Evolutionary conservation across 2,113 vertebrate genomes (phyloP).

Genomic region (Lasiurus cinereus): DNA sequence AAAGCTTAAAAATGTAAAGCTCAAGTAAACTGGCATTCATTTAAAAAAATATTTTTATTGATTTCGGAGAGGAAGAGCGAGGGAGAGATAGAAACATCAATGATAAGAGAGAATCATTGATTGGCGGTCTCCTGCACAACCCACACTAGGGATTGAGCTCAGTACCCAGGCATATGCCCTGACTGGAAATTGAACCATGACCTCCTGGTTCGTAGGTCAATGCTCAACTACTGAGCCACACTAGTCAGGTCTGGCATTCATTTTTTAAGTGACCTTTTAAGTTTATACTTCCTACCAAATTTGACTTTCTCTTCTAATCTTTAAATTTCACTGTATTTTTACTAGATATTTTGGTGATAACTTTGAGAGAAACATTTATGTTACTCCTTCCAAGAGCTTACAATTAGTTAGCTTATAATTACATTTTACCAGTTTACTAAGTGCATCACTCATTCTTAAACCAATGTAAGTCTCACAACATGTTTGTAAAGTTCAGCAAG

Average conservation of each 20-base stretch:
- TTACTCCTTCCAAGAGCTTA: neutral
- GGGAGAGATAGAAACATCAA: neutral
- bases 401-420: neutral
- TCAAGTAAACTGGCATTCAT: neutral
- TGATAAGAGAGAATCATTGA: neutral
- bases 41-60: neutral
- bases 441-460: neutral
- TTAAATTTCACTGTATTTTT: slow-evolving; percentile 46
- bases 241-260: neutral
- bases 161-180: neutral
- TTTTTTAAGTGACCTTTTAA: slow-evolving; percentile 24
- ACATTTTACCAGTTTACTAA: neutral
- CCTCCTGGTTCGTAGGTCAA: neutral
- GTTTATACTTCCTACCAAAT: neutral
- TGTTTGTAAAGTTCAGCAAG: neutral
- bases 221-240: neutral
- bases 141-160: neutral
- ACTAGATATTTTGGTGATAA: neutral
- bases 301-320: slow-evolving; percentile 12
- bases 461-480: neutral
- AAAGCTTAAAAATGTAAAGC: slow-evolving; percentile 47
- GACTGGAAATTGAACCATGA: neutral
- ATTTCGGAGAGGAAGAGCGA: neutral
- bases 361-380: slow-evolving; percentile 1
- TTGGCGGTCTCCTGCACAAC: neutral